Percentiles rank a stretch among this genome's conserved stretches.
phyloP scores from a whole-genome alignment of 2,113 vertebrate genomes.

The Glareola pratincola region DNA sequence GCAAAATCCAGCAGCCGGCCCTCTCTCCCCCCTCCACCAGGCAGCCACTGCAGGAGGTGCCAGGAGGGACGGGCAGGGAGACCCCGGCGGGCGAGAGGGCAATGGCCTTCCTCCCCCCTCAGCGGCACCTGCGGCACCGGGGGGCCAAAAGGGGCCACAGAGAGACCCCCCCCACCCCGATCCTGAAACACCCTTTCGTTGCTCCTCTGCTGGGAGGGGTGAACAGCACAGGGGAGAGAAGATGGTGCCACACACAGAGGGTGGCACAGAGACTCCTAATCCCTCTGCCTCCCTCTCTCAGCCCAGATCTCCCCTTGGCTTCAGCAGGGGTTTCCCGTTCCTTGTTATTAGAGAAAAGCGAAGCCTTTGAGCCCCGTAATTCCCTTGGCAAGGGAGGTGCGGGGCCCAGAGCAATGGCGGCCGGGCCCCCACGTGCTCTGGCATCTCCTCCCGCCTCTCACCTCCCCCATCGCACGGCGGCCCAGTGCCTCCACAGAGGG shows the following conservation, averaged over 20 bases:
- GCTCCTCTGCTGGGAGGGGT: not conserved
- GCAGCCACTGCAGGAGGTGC: not conserved
- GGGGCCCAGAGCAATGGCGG: not conserved
- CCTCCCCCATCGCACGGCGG: rapidly evolving
- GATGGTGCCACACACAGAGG: not conserved
- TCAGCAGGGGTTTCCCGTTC: not conserved
- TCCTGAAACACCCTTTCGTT: not conserved
- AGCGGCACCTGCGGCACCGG: not conserved
- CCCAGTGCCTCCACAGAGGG: not conserved
- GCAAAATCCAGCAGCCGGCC: not conserved
- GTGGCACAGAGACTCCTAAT: rapidly evolving
- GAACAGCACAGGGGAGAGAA: rapidly evolving
- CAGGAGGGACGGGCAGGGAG: not conserved
- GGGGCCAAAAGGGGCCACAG: not conserved
- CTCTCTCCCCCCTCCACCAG: too few species aligned
- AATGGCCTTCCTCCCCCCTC: not conserved
- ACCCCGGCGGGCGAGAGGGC: not conserved
- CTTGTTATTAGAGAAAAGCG: not conserved
- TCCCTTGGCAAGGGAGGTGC: rapidly evolving
- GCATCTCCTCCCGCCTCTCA: not conserved
- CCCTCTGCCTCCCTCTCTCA: not conserved
- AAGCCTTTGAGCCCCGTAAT: not conserved
- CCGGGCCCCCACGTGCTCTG: rapidly evolving
- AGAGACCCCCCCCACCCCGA: not conserved
- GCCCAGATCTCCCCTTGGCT: not conserved